Evolutionary conservation across 2,888 invertebrate genomes (phyloP).

Genomic region (Asteroscopus sphinx): DNA sequence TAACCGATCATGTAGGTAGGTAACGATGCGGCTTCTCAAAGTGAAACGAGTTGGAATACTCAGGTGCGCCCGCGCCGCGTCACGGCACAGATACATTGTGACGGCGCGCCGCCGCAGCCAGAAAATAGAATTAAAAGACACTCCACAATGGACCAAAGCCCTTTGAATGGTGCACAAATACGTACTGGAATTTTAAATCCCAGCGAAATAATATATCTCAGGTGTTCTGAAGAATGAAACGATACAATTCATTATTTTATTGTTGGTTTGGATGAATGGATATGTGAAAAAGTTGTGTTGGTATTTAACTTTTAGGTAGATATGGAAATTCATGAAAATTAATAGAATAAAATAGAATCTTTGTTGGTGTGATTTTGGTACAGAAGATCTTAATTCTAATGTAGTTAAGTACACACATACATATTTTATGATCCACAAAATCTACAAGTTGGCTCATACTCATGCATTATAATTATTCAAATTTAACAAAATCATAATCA

Average conservation of each 20-base stretch:
- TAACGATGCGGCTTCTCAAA: constrained; percentile 76
- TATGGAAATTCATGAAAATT: not conserved
- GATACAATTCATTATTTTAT: constrained; percentile 51
- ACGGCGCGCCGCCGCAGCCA: constrained; percentile 68
- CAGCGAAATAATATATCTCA: constrained; percentile 61
- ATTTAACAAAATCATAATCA: too few relatives aligned
- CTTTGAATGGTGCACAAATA: constrained; percentile 78
- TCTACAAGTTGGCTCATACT: too few relatives aligned
- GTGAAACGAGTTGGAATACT: constrained; percentile 80
- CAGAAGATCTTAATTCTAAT: too few relatives aligned
- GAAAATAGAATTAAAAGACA: constrained; percentile 84
- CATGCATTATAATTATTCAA: too few relatives aligned
- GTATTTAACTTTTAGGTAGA: not conserved
- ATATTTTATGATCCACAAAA: too few relatives aligned
- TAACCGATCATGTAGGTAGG: constrained; percentile 49
- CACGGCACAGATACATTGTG: constrained; percentile 75
- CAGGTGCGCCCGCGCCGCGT: constrained; percentile 77
- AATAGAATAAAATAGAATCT: too few relatives aligned
- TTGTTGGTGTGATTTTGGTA: too few relatives aligned
- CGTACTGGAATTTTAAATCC: constrained; percentile 75
- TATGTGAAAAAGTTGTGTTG: constrained; percentile 1
- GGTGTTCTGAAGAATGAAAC: constrained; percentile 62
- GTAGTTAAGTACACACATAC: too few relatives aligned
- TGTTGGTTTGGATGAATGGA: constrained; percentile 40
- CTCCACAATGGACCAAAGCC: constrained; percentile 80